phyloP scores from a whole-genome alignment of 2,113 vertebrate genomes.

The Garra rufa region DNA sequence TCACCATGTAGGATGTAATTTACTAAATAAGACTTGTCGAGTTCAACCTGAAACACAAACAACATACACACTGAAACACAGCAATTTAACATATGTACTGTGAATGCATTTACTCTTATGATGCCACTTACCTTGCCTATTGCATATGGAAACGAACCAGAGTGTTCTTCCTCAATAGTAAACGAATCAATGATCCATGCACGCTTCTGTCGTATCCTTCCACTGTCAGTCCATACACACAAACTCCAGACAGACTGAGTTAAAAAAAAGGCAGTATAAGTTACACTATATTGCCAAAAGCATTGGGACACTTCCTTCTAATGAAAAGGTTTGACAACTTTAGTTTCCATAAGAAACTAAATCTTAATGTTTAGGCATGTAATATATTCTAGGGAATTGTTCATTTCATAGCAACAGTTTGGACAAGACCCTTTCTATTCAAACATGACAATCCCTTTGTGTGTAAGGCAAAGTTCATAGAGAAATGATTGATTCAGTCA shows the following conservation, averaged over 20 bases:
- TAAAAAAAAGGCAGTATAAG: not conserved
- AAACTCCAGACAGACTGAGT: slow-evolving; percentile 43
- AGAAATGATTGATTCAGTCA: no score
- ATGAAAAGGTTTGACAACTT: no score
- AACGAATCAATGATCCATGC: slow-evolving; percentile 75
- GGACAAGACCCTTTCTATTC: no score
- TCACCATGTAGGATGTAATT: not conserved
- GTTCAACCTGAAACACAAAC: slow-evolving; percentile 39
- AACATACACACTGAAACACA: not conserved
- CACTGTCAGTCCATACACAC: slow-evolving; percentile 18
- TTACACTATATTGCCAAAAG: not conserved
- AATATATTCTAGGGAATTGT: no score
- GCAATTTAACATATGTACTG: not conserved
- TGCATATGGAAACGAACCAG: slow-evolving; percentile 57
- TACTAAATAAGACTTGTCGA: slow-evolving; percentile 38
- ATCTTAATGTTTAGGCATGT: no score
- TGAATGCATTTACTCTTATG: slow-evolving; percentile 3
- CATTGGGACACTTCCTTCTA: no score
- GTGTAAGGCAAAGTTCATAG: no score
- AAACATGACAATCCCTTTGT: no score
- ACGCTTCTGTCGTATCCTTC: slow-evolving; percentile 65
- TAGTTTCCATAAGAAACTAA: no score
- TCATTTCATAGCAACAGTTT: no score
- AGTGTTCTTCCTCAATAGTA: slow-evolving; percentile 65
- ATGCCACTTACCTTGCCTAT: slow-evolving; percentile 62